Evolutionary conservation across 1,140 invertebrate genomes (phyloP).

Genomic region (Papilio helenus): DNA sequence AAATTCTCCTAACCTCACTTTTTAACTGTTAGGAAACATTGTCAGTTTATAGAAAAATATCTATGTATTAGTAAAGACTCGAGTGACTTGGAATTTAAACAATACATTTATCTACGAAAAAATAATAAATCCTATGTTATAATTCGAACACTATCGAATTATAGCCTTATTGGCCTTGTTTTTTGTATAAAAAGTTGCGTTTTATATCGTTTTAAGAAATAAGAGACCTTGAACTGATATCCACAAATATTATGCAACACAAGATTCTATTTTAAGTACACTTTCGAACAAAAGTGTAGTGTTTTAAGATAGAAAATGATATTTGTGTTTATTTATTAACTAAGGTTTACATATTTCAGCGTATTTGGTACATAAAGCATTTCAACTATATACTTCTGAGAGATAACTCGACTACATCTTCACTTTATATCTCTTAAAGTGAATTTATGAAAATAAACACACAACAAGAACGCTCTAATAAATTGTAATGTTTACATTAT

Average conservation of each 20-base stretch:
- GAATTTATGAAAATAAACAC: neutral
- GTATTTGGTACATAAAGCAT: neutral
- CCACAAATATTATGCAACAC: neutral
- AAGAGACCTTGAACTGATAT: neutral
- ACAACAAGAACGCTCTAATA: neutral
- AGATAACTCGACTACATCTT: no score
- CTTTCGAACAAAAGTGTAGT: neutral
- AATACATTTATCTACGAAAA: neutral
- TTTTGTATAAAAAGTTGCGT: neutral
- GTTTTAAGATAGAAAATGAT: neutral
- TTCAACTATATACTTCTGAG: no score
- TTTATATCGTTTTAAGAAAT: neutral
- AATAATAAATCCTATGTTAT: neutral
- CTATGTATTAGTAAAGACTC: neutral
- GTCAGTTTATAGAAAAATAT: neutral
- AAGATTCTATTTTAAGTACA: neutral
- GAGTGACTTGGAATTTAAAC: no score
- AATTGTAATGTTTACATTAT: neutral
- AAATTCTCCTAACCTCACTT: neutral
- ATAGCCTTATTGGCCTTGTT: neutral
- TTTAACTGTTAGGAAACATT: neutral
- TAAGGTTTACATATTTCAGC: neutral
- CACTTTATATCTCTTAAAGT: no score
- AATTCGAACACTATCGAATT: neutral
- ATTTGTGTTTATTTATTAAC: neutral